Conservation (phyloP, 2,113 vertebrate species). For the Porphyrio hochstetteri region DNA sequence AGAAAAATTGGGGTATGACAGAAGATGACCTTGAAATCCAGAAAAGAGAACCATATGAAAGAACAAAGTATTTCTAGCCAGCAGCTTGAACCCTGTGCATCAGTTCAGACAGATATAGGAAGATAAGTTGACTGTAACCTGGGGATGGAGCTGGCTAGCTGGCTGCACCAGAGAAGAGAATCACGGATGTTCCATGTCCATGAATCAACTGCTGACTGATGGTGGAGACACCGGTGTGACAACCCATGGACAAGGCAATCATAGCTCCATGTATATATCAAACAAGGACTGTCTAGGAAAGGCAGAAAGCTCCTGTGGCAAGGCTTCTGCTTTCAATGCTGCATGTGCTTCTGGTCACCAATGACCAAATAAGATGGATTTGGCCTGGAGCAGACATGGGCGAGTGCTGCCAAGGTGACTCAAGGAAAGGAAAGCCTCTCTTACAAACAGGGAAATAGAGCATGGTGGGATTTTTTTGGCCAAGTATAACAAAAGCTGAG, state of each 20-base stretch:
- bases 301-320: background rate
- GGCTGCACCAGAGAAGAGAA: background rate
- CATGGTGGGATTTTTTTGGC: accelerated
- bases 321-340: background rate
- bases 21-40: background rate
- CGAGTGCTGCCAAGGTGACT: background rate
- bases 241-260: background rate
- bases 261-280: background rate
- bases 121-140: background rate
- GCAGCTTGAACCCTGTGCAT: background rate
- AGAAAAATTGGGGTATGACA: background rate
- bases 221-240: accelerated
- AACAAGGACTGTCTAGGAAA: background rate
- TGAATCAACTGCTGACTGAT: background rate
- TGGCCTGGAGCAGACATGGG: background rate
- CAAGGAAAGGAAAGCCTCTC: background rate
- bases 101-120: background rate
- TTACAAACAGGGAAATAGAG: background rate
- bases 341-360: background rate
- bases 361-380: background rate
- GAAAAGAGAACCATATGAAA: background rate
- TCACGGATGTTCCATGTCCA: background rate
- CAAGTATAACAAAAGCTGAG: background rate
- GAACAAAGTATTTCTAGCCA: background rate
- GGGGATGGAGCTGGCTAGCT: background rate